Evolutionary conservation across 2,113 vertebrate species (phyloP), one percentile per base, ranked within the genome.

Genomic region (Festucalex cinctus): DNA sequence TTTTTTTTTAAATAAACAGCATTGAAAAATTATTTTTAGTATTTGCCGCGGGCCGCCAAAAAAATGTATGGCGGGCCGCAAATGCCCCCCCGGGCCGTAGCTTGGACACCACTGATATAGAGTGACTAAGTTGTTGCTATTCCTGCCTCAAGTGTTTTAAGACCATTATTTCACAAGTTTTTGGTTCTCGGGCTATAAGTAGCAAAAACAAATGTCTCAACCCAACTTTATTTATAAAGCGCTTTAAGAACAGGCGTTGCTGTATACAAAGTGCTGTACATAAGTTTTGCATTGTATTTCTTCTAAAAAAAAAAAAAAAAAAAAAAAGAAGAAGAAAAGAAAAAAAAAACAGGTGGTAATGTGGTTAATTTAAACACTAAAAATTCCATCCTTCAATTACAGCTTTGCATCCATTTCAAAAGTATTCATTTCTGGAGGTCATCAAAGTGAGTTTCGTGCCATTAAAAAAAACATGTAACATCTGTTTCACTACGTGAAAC

Each of bases 161-260:
- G 72, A 41, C 61, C n/a, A 14, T 63, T 26, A 48, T 59, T 32
- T 69, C 67, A 54, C 41, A 26, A 63, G 72, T 79, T 71, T 70
- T 77, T 78, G 65, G 63, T 66, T 79, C 46, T 57, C 74, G 22
- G 57, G 48, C 61, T 62, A 61, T 73, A 37, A 7, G 35, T 65
- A 74, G 68, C 84, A 28, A 65, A 69, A 39, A 62, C 36, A 75
- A 13, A 43, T 43, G 46, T 70, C 43, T 58, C 49, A 75, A 66
- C 71, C 71, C 57, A 48, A 24, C 53, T 13, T 28, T n/a, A n/a
- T n/a, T n/a, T n/a, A n/a, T n/a, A n/a, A n/a, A n/a, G n/a, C n/a
- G n/a, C n/a, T n/a, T n/a, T n/a, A n/a, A n/a, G n/a, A n/a, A n/a
- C n/a, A n/a, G n/a, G n/a, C n/a, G n/a, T n/a, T n/a, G n/a, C n/a